Conservation (phyloP, 35 echinoderm and acorn worm genomes). For the Apostichopus japonicus region DNA sequence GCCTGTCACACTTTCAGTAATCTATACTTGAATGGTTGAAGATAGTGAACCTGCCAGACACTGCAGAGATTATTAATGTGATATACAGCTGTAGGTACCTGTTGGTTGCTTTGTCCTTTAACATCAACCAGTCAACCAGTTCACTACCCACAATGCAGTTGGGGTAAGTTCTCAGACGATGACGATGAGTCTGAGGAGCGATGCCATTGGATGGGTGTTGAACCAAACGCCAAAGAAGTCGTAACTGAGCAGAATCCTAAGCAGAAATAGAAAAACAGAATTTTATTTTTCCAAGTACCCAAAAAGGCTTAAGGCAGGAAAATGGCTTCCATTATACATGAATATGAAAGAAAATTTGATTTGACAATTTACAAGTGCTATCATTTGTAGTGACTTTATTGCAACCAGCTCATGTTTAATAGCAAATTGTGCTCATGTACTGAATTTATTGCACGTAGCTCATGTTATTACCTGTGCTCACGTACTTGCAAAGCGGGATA, state of each 20-base stretch:
- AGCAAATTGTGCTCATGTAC: too few species aligned
- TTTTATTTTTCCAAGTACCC: background rate
- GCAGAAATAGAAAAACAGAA: background rate
- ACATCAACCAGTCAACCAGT: conserved; percentile 90
- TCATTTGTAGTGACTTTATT: too few species aligned
- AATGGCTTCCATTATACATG: conserved; percentile 53
- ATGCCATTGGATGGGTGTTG: conserved; percentile 89
- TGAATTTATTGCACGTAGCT: too few species aligned
- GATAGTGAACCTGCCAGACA: too few species aligned
- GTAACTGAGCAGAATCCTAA: conserved; percentile 88
- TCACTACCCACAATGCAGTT: conserved; percentile 92
- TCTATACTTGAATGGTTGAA: too few species aligned
- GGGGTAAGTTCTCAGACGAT: conserved; percentile 79
- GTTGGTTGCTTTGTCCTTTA: conserved; percentile 85
- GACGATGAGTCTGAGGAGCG: conserved; percentile 85
- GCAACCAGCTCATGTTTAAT: too few species aligned
- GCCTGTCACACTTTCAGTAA: too few species aligned
- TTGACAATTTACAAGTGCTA: too few species aligned
- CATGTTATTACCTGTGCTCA: too few species aligned
- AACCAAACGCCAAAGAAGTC: conserved; percentile 88
- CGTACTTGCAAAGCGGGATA: too few species aligned
- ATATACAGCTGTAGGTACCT: conserved; percentile 50
- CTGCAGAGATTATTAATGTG: too few species aligned
- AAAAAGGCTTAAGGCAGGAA: conserved; percentile 73
- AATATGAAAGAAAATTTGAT: too few species aligned